Evolutionary conservation across 2,888 invertebrate species (phyloP).

Genomic region (Girardia tigrina): DNA sequence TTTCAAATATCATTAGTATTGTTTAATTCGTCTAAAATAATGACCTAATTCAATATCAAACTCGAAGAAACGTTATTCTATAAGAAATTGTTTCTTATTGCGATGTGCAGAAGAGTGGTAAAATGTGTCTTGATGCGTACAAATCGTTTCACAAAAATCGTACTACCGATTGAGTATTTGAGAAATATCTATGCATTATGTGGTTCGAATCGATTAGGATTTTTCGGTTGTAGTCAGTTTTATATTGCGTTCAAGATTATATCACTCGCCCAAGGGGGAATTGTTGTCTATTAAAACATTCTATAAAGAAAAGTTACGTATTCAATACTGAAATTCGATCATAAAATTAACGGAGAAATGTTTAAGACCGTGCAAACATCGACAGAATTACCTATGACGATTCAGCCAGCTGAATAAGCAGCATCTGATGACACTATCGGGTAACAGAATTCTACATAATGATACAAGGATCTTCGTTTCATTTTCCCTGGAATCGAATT

Average conservation of each 20-base stretch:
- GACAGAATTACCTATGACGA: no score
- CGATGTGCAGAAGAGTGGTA: background rate
- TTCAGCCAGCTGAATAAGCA: no score
- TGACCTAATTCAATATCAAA: conserved; percentile 5
- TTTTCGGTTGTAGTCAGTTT: conserved; percentile 52
- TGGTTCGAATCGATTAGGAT: conserved; percentile 50
- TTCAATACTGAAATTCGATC: no score
- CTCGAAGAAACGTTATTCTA: conserved; percentile 18
- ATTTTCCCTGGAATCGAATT: no score
- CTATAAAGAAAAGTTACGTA: conserved; percentile 38
- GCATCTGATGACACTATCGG: no score
- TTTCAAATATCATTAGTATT: background rate
- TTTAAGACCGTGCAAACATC: no score
- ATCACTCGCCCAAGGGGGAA: conserved; percentile 48
- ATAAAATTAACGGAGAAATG: no score
- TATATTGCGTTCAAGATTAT: conserved; percentile 51
- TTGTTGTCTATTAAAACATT: conserved; percentile 47
- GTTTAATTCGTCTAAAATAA: background rate
- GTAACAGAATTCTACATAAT: no score
- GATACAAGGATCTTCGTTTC: no score
- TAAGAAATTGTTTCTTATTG: background rate
- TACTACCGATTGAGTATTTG: background rate
- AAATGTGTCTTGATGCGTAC: background rate
- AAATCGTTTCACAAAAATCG: conserved; percentile 19
- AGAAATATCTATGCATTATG: conserved; percentile 47